These are phyloP conservation scores for Sminthurides aquaticus DNA, from an alignment of 2,888 invertebrate genomes.

Conservation along the genomic window DNA sequence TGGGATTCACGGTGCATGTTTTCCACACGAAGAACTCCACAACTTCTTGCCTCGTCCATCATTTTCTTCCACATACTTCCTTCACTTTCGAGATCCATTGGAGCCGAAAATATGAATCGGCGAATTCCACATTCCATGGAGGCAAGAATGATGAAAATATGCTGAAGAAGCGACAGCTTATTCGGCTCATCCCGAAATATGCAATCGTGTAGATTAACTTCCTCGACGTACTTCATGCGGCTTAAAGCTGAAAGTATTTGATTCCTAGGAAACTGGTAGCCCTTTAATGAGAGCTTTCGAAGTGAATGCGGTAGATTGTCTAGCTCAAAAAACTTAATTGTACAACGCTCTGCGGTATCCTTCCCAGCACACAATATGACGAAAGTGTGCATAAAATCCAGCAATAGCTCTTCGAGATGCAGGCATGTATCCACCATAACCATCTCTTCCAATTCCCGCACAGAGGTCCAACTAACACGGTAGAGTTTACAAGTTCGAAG, in stretches of 20 bases:
- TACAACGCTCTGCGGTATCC: background rate
- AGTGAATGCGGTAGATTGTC: constrained; percentile 14
- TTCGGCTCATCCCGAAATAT: constrained; percentile 12
- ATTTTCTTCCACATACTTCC: constrained; percentile 5
- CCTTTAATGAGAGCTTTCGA: constrained; percentile 15
- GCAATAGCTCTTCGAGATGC: constrained; percentile 10
- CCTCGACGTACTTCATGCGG: constrained; percentile 13
- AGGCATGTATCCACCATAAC: constrained; percentile 4
- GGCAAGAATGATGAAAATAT: constrained; percentile 9
- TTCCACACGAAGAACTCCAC: background rate
- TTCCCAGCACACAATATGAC: constrained; percentile 7
- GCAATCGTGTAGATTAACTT: constrained; percentile 20
- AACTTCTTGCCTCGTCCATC: background rate
- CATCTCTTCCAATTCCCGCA: constrained; percentile 5
- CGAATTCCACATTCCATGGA: constrained; percentile 11
- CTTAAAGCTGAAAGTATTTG: constrained; percentile 10
- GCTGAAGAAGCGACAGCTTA: constrained; percentile 1
- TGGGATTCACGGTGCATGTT: background rate
- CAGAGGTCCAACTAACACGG: constrained; percentile 15
- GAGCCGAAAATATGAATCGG: constrained; percentile 10
- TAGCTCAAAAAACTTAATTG: constrained; percentile 15
- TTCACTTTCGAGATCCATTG: background rate
- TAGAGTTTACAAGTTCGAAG: constrained; percentile 13
- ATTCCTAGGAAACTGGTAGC: constrained; percentile 9
- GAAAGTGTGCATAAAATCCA: constrained; percentile 17